Conservation (phyloP, 2,113 vertebrate species). For the Cephalopholis sonnerati region DNA sequence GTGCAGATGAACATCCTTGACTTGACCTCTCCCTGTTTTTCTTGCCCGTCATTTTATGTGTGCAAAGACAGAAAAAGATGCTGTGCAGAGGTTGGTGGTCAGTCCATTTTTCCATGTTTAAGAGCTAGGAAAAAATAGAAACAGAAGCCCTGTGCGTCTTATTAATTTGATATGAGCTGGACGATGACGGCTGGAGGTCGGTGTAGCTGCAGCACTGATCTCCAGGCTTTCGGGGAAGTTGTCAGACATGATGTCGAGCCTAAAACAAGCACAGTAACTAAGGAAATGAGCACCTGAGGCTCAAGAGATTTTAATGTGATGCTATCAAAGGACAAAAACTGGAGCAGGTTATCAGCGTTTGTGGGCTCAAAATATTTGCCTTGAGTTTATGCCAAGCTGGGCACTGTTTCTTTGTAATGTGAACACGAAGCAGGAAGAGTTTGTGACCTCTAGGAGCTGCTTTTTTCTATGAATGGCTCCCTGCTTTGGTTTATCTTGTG, state of each 20-base stretch:
- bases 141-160: neutral
- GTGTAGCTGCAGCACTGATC: neutral
- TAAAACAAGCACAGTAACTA: neutral
- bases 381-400: neutral
- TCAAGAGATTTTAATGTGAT: neutral
- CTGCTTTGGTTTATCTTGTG: neutral
- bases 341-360: neutral
- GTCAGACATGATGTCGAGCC: neutral
- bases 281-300: neutral
- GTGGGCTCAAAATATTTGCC: neutral
- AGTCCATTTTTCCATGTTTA: neutral
- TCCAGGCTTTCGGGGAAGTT: neutral
- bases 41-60: constrained; percentile 2
- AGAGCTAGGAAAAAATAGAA: neutral
- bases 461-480: neutral
- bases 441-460: neutral
- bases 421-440: neutral
- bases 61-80: neutral
- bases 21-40: constrained; percentile 49
- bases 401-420: neutral
- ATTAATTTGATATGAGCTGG: neutral
- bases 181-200: neutral
- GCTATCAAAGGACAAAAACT: neutral
- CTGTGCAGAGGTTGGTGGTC: neutral
- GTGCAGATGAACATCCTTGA: constrained; percentile 42